These are phyloP conservation scores for Riptortus pedestris DNA, from an alignment of 1,140 invertebrate genomes.

Conservation along the genomic window DNA sequence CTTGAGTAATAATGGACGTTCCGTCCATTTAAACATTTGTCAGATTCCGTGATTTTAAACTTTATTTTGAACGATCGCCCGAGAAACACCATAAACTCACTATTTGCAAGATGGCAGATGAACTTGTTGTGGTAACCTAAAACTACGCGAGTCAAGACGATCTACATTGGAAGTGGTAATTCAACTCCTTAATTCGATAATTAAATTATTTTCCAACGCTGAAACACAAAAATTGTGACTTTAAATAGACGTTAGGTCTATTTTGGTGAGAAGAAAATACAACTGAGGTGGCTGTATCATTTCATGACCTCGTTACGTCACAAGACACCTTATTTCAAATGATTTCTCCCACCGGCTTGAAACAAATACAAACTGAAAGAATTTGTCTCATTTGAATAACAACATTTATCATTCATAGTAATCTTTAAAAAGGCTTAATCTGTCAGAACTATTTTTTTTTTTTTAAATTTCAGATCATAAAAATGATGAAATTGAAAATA, in stretches of 20 bases:
- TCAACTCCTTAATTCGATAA: background rate
- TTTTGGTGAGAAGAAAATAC: background rate
- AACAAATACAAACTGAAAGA: no score
- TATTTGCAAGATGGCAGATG: slow-evolving; percentile 26
- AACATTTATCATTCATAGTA: no score
- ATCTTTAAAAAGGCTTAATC: no score
- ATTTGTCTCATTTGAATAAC: no score
- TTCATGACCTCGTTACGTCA: slow-evolving; percentile 16
- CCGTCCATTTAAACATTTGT: slow-evolving; percentile 88
- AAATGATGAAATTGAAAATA: no score
- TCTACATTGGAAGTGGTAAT: background rate
- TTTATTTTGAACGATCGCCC: slow-evolving; percentile 18
- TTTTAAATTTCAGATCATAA: no score
- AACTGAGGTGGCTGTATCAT: background rate
- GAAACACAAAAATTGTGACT: no score
- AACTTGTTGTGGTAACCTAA: slow-evolving; percentile 27
- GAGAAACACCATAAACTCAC: slow-evolving; percentile 4
- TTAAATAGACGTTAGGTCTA: no score
- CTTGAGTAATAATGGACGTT: slow-evolving; percentile 96
- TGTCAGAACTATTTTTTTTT: no score
- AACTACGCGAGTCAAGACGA: slow-evolving; percentile 1
- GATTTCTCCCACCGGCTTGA: slow-evolving; percentile 7
- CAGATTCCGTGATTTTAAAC: slow-evolving; percentile 31
- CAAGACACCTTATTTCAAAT: background rate
- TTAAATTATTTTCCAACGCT: background rate